Evolutionary conservation across 1,140 invertebrate species (phyloP), one percentile per base, ranked within the genome.

Genomic region (Brachystomella parvula): DNA sequence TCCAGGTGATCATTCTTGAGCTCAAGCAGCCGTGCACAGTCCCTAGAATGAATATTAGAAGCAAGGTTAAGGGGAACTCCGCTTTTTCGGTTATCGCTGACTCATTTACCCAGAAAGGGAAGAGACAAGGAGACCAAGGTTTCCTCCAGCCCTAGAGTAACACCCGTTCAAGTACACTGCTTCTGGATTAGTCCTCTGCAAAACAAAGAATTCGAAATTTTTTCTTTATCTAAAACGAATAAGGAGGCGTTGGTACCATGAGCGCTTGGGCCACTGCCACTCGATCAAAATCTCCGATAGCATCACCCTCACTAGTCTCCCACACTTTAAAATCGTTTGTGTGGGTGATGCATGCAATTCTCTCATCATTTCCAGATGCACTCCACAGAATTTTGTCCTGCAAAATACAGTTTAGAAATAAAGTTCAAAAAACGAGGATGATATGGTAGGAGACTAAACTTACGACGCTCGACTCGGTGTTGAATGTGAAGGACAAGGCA

Each of bases 401-500:
- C 17, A 68, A 74, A 53, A 69, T 61, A 65, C 47, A 61, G 19
- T 19, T 30, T 21, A 24, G 17, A 68, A 56, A 21, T 61, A 44
- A 19, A 57, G 60, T 60, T 49, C 39, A 44, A 44, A n/a, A 44
- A n/a, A n/a, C n/a, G n/a, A n/a, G n/a, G n/a, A n/a, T n/a, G n/a
- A 44, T 44, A 61, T 59, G 12, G 24, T 29, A 6, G 6, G 3
- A 9, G 9, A 3, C 9, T 44, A 35, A 28, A 70, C 77, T 78
- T 75, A 89, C 87, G 58, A 94, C 85, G 44, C 89, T 87, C 64
- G 86, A 88, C 75, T 90, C 88, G 15, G 89, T 85, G 76, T 94
- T 95, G n/a, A 92, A 80, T 1, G 87, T 88, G 74, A 85, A 85
- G 24, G 79, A 77, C 1, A 96, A 78, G 0, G 93, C 92, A 76